Base-by-base conservation (phyloP, 2,797 vertebrate genomes). In the Sciurus carolinensis region DNA sequence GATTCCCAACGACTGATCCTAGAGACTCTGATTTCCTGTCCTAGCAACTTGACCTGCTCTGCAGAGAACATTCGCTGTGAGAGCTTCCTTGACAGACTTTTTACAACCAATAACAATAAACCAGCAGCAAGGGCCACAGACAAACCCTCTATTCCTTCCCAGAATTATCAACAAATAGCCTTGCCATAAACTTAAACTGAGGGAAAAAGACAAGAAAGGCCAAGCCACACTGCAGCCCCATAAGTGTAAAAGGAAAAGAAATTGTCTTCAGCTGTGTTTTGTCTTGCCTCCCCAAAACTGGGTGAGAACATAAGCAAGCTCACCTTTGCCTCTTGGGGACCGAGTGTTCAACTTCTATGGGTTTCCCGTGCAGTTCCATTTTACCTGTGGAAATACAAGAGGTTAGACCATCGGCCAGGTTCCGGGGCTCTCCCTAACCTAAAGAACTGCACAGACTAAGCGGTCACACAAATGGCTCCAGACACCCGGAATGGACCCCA, bases 321-420 rank as follows among this genome's bases (percentile, higher is more conserved):
- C 99, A 99, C 99, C 99, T 99, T 99, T 99, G 99, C 98, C 99
- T 99, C 99, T 99, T 99, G 91, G 99, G 99, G 96, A 99, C 99
- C 36, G 99, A 99, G 97, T 99, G 99, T 96, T 99, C 99, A 98
- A 99, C 99, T 99, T 99, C 99, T 95, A 99, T 99, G 98, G 99
- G 98, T 99, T 99, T 99, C 95, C 99, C 99, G 97, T 99, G 99
- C 97, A 99, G 99, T 98, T 99, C 99, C 98, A 99, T 99, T 99
- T 99, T 99, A 99, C 99, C 99, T 99, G 98, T 54, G 98, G 98
- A 98, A 50, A 98, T 6, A 96, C 97, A 96, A 97, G 93, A 96
- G 79, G 52, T 52, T 75, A 87, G 73, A 44, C 88, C 1, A 44
- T 76, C 77, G 76, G 79, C 81, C 59, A 36, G 26, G 50, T 54